Base-by-base conservation (phyloP, 2,888 invertebrate genomes). In the Zhuqinia jingwanae region DNA sequence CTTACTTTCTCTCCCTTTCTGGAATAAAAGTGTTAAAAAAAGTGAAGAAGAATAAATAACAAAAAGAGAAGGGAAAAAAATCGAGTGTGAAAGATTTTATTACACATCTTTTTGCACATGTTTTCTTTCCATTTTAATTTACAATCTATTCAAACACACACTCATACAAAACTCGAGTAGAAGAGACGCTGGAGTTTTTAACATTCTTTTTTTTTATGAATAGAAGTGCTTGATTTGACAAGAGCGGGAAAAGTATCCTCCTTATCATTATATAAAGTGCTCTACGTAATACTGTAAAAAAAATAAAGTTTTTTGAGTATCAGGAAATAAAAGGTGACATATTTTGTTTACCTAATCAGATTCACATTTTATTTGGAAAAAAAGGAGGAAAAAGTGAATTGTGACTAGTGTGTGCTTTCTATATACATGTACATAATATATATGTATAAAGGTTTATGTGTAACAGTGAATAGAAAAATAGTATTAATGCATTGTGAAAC, bases 191-290 rank as follows among this genome's bases (percentile, higher is more conserved):
- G 36, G 8, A 8, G 8, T 36, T 8, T 53, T 53, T 53, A 3
- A 17, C 30, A 68, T 42, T 36, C n/a, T 36, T 42, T 63, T n/a
- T n/a, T 75, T 47, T 42, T 13, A 45, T 82, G 82, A 82, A 82
- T 82, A 82, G 45, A 63, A 45, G 47, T 75, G 63, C 75, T 76
- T 82, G 75, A 82, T 82, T 82, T 82, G 63, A 82, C 82, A 75
- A 82, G 82, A 76, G 63, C 60, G 63, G 25, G 25, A 70, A 47
- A 47, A 70, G 47, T 25, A 25, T 36, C 36, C 5, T 6, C 36
- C 36, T 36, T 36, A 36, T 36, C 36, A 36, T 36, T 36, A 36
- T 36, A 36, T n/a, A 36, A 36, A 36, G 36, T 36, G 8, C 8
- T 36, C 5, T 36, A 8, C 36, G 36, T 36, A 36, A n/a, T n/a